phyloP scores from a whole-genome alignment of 2,113 vertebrate genomes.

The Halcyon malimbica region DNA sequence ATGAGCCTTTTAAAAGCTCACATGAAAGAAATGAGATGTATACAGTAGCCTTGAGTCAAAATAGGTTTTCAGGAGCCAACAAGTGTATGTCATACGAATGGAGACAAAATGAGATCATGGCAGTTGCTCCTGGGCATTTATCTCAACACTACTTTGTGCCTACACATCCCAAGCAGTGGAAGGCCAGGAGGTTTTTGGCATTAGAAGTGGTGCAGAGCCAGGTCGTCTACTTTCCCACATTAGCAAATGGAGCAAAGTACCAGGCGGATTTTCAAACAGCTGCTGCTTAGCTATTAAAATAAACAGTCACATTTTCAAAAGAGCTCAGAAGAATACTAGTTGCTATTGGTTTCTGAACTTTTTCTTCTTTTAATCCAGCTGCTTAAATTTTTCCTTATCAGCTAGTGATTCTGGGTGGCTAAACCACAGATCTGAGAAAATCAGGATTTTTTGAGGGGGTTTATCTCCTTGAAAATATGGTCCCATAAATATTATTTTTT shows the following conservation, averaged over 20 bases:
- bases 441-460: not conserved
- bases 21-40: slow-evolving; percentile 25
- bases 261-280: not conserved
- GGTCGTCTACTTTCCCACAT: not conserved
- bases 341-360: not conserved
- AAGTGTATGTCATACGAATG: not conserved
- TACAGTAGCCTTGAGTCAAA: slow-evolving; percentile 25
- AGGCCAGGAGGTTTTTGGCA: slow-evolving; percentile 2
- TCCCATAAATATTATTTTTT: not conserved
- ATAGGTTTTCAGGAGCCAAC: slow-evolving; percentile 20
- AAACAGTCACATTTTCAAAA: not conserved
- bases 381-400: not conserved
- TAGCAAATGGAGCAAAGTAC: not conserved
- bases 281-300: not conserved
- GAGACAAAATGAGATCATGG: slow-evolving; percentile 53
- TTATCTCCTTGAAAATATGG: not conserved
- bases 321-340: not conserved
- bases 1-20: slow-evolving; percentile 2
- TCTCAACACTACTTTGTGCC: slow-evolving; percentile 20
- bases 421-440: not conserved
- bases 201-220: not conserved
- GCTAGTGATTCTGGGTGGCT: not conserved
- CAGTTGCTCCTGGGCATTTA: slow-evolving; percentile 24
- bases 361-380: not conserved
- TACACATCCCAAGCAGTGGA: not conserved